phyloP scores from a whole-genome alignment of 2,797 vertebrate genomes.

The Malacoraja senta region DNA sequence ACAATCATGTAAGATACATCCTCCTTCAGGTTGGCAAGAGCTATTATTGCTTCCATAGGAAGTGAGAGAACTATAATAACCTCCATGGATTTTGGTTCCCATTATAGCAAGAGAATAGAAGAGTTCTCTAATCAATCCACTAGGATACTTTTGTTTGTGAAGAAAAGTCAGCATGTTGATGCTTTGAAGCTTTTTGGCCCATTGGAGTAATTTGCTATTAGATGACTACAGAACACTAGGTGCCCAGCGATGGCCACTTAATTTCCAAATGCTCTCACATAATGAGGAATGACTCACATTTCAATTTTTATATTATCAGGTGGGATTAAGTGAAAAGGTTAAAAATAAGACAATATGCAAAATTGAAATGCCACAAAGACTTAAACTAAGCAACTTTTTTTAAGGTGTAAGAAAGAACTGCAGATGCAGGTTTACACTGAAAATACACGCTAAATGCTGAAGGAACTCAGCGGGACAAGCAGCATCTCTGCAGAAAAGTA shows the following conservation, averaged over 20 bases:
- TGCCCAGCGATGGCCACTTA: not conserved
- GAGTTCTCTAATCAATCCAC: not conserved
- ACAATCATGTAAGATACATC: not conserved
- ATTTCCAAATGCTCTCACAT: not conserved
- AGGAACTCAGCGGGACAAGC: too few species aligned
- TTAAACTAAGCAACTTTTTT: not conserved
- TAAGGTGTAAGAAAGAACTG: too few species aligned
- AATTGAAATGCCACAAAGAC: not conserved
- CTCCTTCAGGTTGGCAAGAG: not conserved
- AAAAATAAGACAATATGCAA: not conserved
- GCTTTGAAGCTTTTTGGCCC: not conserved
- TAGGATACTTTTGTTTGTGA: not conserved
- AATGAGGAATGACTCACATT: not conserved
- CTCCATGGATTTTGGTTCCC: not conserved
- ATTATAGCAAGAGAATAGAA: not conserved
- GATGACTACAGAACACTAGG: not conserved
- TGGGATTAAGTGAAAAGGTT: too few species aligned
- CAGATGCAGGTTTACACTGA: too few species aligned
- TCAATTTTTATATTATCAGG: not conserved
- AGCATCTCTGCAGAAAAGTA: too few species aligned
- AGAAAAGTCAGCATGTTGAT: not conserved
- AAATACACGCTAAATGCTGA: too few species aligned
- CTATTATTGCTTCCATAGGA: not conserved
- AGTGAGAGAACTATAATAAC: not conserved
- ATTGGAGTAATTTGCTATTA: not conserved